Evolutionary conservation across 1,140 invertebrate species (phyloP), one percentile per base, ranked within the genome.

Genomic region (Caenorhabditis inopinata): DNA sequence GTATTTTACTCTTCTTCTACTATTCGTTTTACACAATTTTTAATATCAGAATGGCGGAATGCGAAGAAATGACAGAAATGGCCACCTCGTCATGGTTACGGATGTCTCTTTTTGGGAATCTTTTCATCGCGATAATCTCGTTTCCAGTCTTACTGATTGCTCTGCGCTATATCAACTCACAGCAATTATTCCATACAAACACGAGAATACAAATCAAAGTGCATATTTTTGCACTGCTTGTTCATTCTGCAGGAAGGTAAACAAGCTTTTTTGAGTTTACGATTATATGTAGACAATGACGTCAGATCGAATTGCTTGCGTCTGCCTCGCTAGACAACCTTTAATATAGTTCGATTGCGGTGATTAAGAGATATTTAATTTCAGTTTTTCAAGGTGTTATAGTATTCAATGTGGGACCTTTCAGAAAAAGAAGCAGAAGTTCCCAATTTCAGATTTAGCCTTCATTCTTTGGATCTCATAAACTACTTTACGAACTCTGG

Each of bases 171-270:
- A 68, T 68, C 2, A 68, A 68, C 38, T 38, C 58, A 21, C 58
- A 68, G n/a, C 58, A 68, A 21, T 12, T 68, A 1, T 68, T 68
- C n/a, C 58, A 68, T 68, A 29, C 2, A 9, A 68, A 68, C 9
- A 68, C 58, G 1, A 29, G 58, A 38, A 38, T 68, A 9, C 58
- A 68, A n/a, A 68, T 68, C n/a, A 68, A 68, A 68, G 58, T 68
- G n/a, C 58, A 68, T 18, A 68, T 68, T 3, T 68, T 68, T 21
- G 58, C 58, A 21, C 32, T 68, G 11, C 7, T 68, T 6, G 58
- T 29, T 21, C 58, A 68, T 21, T 68, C 58, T 5, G 38, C 25
- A 38, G 58, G 58, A 68, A 68, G 58, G 58, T 68, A 38, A 38
- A 14, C 14, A 7, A n/a, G n/a, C 6, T 42, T 42, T 42, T 42